phyloP scores from a whole-genome alignment of 2,113 vertebrate species.

The Oxygymnocypris stewartii region DNA sequence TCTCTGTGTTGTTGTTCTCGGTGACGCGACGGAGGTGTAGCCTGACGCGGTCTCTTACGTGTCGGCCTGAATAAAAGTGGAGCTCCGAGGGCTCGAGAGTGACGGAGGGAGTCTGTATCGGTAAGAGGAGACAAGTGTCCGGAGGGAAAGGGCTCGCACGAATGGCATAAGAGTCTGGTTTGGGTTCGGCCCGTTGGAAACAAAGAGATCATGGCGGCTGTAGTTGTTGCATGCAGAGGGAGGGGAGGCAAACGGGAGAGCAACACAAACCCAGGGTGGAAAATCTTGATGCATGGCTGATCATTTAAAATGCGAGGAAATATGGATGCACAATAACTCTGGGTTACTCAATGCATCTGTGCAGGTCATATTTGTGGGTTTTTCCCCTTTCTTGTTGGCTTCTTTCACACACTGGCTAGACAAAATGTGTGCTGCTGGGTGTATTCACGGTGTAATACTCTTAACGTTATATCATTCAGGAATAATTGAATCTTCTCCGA shows the following conservation, averaged over 20 bases:
- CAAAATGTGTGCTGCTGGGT: conserved; percentile 22
- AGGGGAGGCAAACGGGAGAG: conserved; percentile 27
- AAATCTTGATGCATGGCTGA: conserved; percentile 42
- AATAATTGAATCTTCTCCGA: neutral
- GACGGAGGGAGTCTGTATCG: conserved; percentile 98
- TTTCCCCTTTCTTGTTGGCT: neutral
- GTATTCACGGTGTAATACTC: conserved; percentile 18
- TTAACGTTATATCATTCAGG: conserved; percentile 3
- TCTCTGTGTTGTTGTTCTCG: conserved; percentile 86
- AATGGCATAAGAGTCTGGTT: conserved; percentile 65
- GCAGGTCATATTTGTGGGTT: neutral
- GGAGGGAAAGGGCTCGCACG: conserved; percentile 68
- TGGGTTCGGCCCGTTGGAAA: conserved; percentile 72
- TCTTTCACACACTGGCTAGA: neutral
- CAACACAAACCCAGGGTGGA: conserved; percentile 64
- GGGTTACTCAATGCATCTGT: neutral
- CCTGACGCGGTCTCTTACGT: conserved; percentile 99
- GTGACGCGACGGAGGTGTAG: conserved; percentile 99
- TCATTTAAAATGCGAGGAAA: conserved; percentile 9
- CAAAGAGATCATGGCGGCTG: conserved; percentile 85
- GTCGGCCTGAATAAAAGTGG: conserved; percentile 99
- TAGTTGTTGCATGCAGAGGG: conserved; percentile 58
- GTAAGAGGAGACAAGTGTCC: conserved; percentile 92
- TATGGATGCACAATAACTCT: neutral
- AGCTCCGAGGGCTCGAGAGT: conserved; percentile 96